Percentiles rank a stretch among this genome's conserved stretches.
Evolutionary conservation across 2,113 vertebrate genomes (phyloP).

Genomic region (Conger conger): DNA sequence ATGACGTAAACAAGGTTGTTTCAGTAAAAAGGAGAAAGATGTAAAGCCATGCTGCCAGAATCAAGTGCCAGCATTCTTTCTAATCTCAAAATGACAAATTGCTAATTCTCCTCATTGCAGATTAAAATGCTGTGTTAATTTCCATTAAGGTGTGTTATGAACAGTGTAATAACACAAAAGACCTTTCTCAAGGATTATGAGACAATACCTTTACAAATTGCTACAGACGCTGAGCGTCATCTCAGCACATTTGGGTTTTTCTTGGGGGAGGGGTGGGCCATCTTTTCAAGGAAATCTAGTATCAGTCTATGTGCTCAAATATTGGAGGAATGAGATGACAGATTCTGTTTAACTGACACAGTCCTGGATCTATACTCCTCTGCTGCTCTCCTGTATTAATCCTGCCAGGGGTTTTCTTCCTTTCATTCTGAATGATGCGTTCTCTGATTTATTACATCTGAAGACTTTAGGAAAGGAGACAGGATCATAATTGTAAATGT

Average conservation of each 20-base stretch:
- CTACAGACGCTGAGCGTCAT: slow-evolving; percentile 37
- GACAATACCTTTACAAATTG: slow-evolving; percentile 47
- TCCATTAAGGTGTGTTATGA: slow-evolving; percentile 32
- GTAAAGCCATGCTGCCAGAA: slow-evolving; percentile 11
- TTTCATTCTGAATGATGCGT: slow-evolving; percentile 26
- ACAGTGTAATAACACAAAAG: slow-evolving; percentile 38
- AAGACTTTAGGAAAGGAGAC: slow-evolving; percentile 33
- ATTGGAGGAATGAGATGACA: slow-evolving; percentile 37
- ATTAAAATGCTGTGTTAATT: slow-evolving; percentile 35
- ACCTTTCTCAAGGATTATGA: slow-evolving; percentile 36
- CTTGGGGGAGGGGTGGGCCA: not conserved
- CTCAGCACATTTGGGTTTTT: slow-evolving; percentile 32
- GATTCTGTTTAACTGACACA: slow-evolving; percentile 45
- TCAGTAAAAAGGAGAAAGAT: not conserved
- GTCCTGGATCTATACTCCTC: slow-evolving; percentile 39
- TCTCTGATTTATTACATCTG: slow-evolving; percentile 44
- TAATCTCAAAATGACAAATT: slow-evolving; percentile 19
- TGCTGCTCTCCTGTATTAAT: slow-evolving; percentile 39
- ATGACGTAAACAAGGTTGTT: not conserved
- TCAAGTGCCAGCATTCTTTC: slow-evolving; percentile 16
- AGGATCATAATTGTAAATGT: slow-evolving; percentile 26
- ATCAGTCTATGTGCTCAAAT: slow-evolving; percentile 13
- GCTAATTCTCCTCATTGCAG: slow-evolving; percentile 27
- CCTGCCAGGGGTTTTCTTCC: slow-evolving; percentile 38
- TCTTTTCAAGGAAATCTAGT: not conserved